Conservation (phyloP, 2,888 invertebrate genomes). For the Drosophila prostipennis region DNA sequence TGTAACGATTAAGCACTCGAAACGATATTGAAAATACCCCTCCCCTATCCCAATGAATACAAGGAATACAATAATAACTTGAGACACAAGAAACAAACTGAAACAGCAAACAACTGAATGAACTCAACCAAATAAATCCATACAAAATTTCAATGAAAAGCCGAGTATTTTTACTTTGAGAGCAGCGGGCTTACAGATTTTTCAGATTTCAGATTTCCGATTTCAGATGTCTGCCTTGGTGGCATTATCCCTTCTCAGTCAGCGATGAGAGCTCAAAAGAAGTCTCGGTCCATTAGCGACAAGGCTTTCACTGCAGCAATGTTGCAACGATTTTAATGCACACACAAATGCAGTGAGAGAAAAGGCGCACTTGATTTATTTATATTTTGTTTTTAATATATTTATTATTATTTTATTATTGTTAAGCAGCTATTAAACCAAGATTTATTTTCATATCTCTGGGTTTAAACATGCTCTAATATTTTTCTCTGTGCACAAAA, state of each 20-base stretch:
- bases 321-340: slow-evolving; percentile 58
- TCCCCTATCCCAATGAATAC: slow-evolving; percentile 32
- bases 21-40: slow-evolving; percentile 40
- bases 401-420: neutral
- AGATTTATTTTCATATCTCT: too few relatives aligned
- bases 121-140: slow-evolving; percentile 51
- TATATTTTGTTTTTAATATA: too few relatives aligned
- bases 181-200: neutral
- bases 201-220: slow-evolving; percentile 10
- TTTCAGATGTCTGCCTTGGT: slow-evolving; percentile 9
- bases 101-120: slow-evolving; percentile 34
- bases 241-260: slow-evolving; percentile 1
- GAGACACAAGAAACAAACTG: slow-evolving; percentile 21
- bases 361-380: too few relatives aligned
- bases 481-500: slow-evolving; percentile 7
- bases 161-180: neutral
- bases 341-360: slow-evolving; percentile 12
- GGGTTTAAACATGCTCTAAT: too few relatives aligned
- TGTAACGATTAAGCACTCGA: slow-evolving; percentile 47
- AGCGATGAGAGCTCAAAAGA: slow-evolving; percentile 4
- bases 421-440: too few relatives aligned
- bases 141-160: slow-evolving; percentile 48
- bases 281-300: slow-evolving; percentile 13
- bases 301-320: slow-evolving; percentile 39
- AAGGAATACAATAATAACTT: slow-evolving; percentile 34